Evolutionary conservation across 2,113 vertebrate species (phyloP), one percentile per base, ranked within the genome.

Genomic region (Phalacrocorax aristotelis): DNA sequence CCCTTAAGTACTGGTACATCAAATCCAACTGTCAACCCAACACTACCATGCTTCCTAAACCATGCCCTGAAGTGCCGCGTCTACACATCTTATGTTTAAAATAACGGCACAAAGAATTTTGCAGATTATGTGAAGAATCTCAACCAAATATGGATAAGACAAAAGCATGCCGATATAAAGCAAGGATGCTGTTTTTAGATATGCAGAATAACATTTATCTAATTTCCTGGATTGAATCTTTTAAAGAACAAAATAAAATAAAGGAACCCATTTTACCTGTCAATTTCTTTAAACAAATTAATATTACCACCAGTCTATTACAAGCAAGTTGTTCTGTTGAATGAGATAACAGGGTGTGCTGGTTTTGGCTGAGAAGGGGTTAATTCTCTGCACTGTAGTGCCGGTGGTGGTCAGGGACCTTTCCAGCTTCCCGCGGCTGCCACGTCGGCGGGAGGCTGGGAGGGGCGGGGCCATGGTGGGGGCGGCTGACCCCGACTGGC

Each of bases 211-310:
- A 15, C 60, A 71, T 55, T 89, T 82, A 52, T 76, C 22, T 79
- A 15, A 84, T 95, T 92, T 65, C 60, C 61, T 74, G 29, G 25
- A 89, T 6, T 60, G 7, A 26, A 79, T 51, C 16, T 78, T 85
- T 83, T 66, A 80, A 94, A 87, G 19, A 89, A 82, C 7, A 87
- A 89, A 95, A 92, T 64, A 77, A 96, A 96, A 55, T 21, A 40
- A 88, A 89, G 15, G 11, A 96, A 87, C 8, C 16, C 36, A 20
- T 23, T 89, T 85, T 5, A 85, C 21, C 15, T 70, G 38, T 14
- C 36, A 36, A 25, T 77, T 82, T 90, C 32, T 87, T 90, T 66
- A n/a, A 70, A 87, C 2, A 62, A 84, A 70, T 62, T 22, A 62
- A 25, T 82, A 70, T 83, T 82, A 38, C 13, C 42, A 70, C 29